Evolutionary conservation across 2,888 invertebrate genomes (phyloP), one percentile per base, ranked within the genome.

Genomic region (Xestia ashworthii): DNA sequence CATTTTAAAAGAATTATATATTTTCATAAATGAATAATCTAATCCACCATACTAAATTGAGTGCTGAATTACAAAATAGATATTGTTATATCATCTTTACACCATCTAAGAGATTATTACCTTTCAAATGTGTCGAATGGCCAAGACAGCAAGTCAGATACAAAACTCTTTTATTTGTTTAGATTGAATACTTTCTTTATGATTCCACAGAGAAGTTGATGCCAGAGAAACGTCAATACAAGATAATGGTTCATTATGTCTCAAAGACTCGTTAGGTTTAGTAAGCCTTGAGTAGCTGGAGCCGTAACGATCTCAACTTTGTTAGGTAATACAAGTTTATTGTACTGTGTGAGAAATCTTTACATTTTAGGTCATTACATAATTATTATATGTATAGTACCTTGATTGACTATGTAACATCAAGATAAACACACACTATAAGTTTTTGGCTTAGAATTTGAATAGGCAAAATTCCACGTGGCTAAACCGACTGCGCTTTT

Each of bases 161-260:
- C 5, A 0, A 32, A 22, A 5, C 14, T 19, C 4, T 46, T 64
- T 46, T 53, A 25, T 55, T 32, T 60, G n/a, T 50, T n/a, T 22
- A 11, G n/a, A 46, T 38, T n/a, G 3, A 32, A 76, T 25, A n/a
- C n/a, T 50, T 78, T 50, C 32, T 60, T 60, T 32, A 58, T 19
- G 16, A 78, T 44, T 50, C 60, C n/a, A 38, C 41, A 50, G 14
- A 71, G 48, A 55, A 71, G 55, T 65, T 19, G 48, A 80, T 72
- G 19, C 32, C 46, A 75, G 65, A 38, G 38, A 38, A 62, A 55
- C 25, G 46, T 44, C 65, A 58, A 78, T 78, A 80, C 65, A 50
- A 80, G 78, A 79, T 79, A 78, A 80, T 50, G 72, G 72, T 65
- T 78, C 55, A 78, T 80, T 78, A 72, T 80, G 64, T 80, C 55